phyloP scores from a whole-genome alignment of 2,888 invertebrate species.

The Eilema griseolum region DNA sequence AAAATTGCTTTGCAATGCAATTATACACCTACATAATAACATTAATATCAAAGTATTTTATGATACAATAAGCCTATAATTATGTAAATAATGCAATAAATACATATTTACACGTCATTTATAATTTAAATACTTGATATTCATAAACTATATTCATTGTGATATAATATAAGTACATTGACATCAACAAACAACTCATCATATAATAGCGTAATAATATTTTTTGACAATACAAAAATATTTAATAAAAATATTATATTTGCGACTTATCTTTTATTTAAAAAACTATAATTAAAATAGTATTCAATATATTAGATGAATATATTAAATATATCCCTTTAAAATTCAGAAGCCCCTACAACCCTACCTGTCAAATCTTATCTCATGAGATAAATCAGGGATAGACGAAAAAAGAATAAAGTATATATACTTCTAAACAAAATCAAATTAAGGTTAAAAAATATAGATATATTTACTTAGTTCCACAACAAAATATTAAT shows the following conservation, averaged over 20 bases:
- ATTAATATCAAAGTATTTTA: background rate
- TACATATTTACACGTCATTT: background rate
- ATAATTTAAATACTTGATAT: background rate
- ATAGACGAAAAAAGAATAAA: constrained; percentile 14
- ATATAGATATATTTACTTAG: background rate
- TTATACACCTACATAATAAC: constrained; percentile 1
- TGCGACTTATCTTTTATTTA: background rate
- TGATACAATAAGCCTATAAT: background rate
- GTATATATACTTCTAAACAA: background rate
- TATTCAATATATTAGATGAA: background rate
- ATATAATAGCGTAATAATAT: background rate
- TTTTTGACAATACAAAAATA: background rate
- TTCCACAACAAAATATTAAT: background rate
- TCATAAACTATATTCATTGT: background rate
- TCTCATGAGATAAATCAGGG: constrained; percentile 55
- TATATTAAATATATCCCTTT: constrained; percentile 12
- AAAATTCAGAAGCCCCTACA: constrained; percentile 17
- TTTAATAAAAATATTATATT: background rate
- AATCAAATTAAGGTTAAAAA: background rate
- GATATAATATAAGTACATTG: background rate
- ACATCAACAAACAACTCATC: constrained; percentile 1
- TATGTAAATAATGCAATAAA: background rate
- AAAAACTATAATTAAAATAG: background rate
- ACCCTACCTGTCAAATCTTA: constrained; percentile 14
- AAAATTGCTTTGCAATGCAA: background rate